A percentile compares a stretch with the other conserved stretches of the same genome.
These are phyloP conservation scores for Tragelaphus imberbis DNA, from an alignment of 2,113 vertebrate species.

Conservation along the genomic window DNA sequence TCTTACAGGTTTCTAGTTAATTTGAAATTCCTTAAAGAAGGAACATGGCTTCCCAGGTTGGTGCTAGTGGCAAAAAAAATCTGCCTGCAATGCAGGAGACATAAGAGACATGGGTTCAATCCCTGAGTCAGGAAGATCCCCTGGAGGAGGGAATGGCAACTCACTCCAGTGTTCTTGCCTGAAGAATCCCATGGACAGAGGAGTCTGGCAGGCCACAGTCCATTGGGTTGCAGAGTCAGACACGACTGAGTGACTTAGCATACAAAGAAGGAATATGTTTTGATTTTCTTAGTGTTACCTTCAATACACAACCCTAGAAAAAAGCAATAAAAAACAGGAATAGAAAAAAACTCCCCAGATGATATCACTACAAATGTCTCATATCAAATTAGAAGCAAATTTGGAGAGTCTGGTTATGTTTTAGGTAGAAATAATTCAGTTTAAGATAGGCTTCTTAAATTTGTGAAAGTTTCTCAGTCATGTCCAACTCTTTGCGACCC, in stretches of 20 bases:
- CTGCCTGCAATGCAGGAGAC: neutral
- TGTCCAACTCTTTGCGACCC: neutral
- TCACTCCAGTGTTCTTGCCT: neutral
- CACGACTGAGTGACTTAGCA: neutral
- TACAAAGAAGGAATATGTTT: neutral
- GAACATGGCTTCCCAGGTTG: neutral
- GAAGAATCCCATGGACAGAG: neutral
- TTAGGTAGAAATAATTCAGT: neutral
- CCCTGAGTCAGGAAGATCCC: neutral
- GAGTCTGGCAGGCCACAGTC: neutral
- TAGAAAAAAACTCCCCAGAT: neutral
- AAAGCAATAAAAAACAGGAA: neutral
- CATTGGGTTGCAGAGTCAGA: neutral
- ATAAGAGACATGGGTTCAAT: neutral
- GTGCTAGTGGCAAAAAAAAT: neutral
- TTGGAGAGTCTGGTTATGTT: neutral
- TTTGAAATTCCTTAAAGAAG: neutral
- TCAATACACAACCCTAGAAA: neutral
- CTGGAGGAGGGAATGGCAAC: neutral
- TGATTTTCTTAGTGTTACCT: neutral
- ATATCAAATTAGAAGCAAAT: neutral
- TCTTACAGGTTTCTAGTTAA: neutral
- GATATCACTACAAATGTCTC: neutral
- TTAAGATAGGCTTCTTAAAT: neutral
- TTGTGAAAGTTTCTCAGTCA: neutral